Evolutionary conservation across 2,797 vertebrate genomes (phyloP).

Genomic region (Chiropotes sagulatus): DNA sequence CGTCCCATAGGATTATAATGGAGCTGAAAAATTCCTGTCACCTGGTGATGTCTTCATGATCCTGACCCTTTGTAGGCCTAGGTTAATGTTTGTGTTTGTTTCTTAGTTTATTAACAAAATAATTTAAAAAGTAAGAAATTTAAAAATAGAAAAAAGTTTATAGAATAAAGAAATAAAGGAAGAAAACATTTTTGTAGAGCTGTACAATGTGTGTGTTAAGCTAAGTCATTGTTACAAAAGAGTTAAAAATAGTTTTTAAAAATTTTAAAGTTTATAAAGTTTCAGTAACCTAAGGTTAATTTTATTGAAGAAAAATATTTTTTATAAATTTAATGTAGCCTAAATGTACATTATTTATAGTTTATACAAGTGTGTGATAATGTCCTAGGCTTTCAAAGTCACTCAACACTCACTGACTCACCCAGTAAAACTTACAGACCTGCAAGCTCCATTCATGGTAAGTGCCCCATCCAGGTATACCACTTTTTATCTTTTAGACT

Average conservation of each 20-base stretch:
- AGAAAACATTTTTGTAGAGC: background rate
- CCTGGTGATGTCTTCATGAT: background rate
- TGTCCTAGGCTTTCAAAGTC: background rate
- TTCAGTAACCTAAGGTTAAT: background rate
- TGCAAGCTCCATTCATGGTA: background rate
- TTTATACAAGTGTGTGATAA: background rate
- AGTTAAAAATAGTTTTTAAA: background rate
- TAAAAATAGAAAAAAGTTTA: background rate
- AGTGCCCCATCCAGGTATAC: background rate
- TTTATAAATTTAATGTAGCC: background rate
- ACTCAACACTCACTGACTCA: background rate
- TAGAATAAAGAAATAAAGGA: background rate
- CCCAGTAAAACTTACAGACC: background rate
- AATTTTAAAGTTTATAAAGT: background rate
- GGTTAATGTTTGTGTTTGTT: background rate
- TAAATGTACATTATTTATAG: background rate
- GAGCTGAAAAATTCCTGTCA: background rate
- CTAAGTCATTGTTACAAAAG: background rate
- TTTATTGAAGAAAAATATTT: background rate
- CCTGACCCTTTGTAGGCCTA: background rate
- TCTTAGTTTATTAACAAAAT: background rate
- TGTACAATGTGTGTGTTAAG: background rate
- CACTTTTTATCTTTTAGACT: background rate
- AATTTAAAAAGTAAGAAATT: background rate
- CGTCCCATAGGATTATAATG: background rate